These are phyloP conservation scores for Harmothoe impar DNA, from an alignment of 2,888 invertebrate species.

Conservation along the genomic window DNA sequence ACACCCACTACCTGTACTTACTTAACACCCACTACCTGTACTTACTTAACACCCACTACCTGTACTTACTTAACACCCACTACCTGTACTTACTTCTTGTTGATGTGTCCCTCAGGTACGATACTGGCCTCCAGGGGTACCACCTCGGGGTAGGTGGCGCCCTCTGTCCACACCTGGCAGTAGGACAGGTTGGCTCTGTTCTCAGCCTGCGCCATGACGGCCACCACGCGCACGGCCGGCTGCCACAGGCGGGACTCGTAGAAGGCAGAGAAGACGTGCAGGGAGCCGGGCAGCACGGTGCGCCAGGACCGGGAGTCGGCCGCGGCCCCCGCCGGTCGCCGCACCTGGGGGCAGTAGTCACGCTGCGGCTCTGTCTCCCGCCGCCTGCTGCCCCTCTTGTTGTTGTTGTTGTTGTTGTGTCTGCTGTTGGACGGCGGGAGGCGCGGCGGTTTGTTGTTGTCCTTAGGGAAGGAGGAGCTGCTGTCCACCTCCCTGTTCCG, in stretches of 20 bases:
- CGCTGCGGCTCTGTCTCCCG: neutral
- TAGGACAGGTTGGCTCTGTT: conserved; percentile 22
- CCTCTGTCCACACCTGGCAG: conserved; percentile 49
- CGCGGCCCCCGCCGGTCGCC: neutral
- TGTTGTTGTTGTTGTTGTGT: neutral
- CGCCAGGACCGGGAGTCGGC: neutral
- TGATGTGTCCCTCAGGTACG: conserved; percentile 39
- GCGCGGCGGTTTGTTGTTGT: neutral
- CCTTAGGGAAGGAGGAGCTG: neutral
- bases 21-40: too few species aligned
- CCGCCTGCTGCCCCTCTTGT: neutral
- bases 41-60: too few species aligned
- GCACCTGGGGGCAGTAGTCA: conserved; percentile 27
- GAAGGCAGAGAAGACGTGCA: conserved; percentile 54
- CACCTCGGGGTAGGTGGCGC: conserved; percentile 23
- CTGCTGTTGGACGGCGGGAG: neutral
- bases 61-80: too few species aligned
- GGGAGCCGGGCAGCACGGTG: neutral
- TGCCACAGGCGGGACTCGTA: conserved; percentile 54
- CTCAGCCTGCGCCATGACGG: neutral
- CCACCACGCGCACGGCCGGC: conserved; percentile 51
- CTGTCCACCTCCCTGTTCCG: neutral
- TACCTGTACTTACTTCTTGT: neutral
- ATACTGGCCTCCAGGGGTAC: conserved; percentile 8
- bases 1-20: too few species aligned